Percentiles rank a stretch among this genome's conserved stretches.
Conservation (phyloP, 2,113 vertebrate species). For the Percina caprodes region DNA sequence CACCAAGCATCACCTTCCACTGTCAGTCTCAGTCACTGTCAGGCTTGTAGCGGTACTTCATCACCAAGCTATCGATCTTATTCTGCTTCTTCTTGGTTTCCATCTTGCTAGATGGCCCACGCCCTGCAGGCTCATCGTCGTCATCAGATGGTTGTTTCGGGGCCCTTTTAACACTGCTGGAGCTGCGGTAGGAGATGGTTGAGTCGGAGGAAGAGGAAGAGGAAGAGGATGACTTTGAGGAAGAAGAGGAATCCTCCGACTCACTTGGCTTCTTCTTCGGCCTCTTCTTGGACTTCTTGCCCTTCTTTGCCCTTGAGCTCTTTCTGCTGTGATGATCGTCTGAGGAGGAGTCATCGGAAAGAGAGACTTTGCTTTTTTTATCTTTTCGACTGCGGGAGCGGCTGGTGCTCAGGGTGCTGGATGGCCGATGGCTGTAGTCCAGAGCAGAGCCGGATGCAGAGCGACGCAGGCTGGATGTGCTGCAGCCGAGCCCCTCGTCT, state of each 20-base stretch:
- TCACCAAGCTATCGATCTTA: constrained; percentile 93
- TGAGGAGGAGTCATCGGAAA: constrained; percentile 81
- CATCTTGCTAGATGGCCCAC: constrained; percentile 78
- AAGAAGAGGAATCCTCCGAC: constrained; percentile 83
- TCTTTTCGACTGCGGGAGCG: constrained; percentile 73
- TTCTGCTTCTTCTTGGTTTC: constrained; percentile 91
- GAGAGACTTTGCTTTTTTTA: constrained; percentile 80
- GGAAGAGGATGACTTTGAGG: constrained; percentile 82
- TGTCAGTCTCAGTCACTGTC: constrained; percentile 92
- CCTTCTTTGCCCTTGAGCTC: constrained; percentile 77
- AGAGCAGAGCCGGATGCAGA: constrained; percentile 85
- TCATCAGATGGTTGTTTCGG: constrained; percentile 65
- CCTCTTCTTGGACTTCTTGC: constrained; percentile 83
- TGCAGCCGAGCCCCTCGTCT: constrained; percentile 67
- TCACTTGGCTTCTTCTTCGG: constrained; percentile 86
- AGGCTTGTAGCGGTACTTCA: constrained; percentile 98
- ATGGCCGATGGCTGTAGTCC: constrained; percentile 81
- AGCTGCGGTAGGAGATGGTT: constrained; percentile 91
- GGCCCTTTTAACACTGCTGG: constrained; percentile 91
- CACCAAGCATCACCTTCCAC: constrained; percentile 81
- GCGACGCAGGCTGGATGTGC: constrained; percentile 81
- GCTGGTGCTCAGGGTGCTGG: constrained; percentile 74
- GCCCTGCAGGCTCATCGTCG: constrained; percentile 66
- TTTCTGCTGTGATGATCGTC: constrained; percentile 78
- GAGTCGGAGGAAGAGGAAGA: constrained; percentile 83